Evolutionary conservation across 1,140 invertebrate genomes (phyloP), one percentile per base, ranked within the genome.

Genomic region (Scaptodrosophila lebanonensis): DNA sequence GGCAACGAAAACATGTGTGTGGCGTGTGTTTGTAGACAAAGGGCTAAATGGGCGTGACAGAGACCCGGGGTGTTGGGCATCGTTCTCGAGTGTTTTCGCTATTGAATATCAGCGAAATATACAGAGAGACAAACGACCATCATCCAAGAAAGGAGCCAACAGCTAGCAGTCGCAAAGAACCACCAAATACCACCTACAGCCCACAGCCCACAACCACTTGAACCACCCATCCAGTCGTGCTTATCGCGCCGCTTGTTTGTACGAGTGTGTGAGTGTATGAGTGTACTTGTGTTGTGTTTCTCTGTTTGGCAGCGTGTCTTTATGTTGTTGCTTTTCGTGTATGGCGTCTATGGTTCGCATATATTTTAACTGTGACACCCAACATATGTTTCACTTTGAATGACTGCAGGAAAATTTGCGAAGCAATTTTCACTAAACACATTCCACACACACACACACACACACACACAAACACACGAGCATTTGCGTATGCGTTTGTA

Each of bases 371-470:
- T 66, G 65, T 76, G 70, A 75, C 70, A 69, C 70, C 54, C 70
- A 70, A 69, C 70, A 75, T 75, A 75, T 75, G 70, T 76, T 75
- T 65, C 54, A 76, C 63, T 75, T 61, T 75, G 54, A 75, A 75
- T 75, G 70, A 75, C 63, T 75, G 58, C 70, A 69, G 36, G 65
- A 51, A 69, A 65, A 75, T 76, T 69, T 60, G 57, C 33, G 42
- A 51, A 75, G 60, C 70, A 65, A 75, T 75, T 75, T 75, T 49
- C 65, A 69, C 70, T 66, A 75, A 70, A 69, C 70, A 67, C 63
- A 73, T 72, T 60, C 52, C 50, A 25, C 38, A 11, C 20, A n/a
- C 18, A 17, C 45, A 35, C 30, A 16, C 33, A 18, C 1, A 17
- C 11, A 16, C 8, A 20, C 56, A 20, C 47, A 12, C 47, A 58